Conservation (phyloP, 2,888 invertebrate species). For the Dryobota labecula region DNA sequence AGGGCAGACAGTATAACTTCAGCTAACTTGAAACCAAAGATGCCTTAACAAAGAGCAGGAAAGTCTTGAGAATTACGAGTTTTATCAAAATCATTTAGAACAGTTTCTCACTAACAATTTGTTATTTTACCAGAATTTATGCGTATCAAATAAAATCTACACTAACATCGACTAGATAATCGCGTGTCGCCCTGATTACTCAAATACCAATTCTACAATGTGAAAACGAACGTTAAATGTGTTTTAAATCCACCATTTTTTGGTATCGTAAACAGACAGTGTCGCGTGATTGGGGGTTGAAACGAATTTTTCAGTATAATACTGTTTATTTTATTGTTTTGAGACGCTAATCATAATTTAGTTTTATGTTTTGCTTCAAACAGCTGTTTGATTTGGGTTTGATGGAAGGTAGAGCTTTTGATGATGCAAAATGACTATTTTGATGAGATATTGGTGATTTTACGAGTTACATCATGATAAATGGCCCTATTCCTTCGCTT, state of each 20-base stretch:
- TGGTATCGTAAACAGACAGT: constrained; percentile 47
- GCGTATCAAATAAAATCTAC: constrained; percentile 9
- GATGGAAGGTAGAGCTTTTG: constrained; percentile 3
- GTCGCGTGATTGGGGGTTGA: constrained; percentile 55
- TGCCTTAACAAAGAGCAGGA: background rate
- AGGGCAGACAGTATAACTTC: background rate
- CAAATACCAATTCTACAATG: constrained; percentile 44
- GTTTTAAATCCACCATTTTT: constrained; percentile 59
- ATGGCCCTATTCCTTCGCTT: background rate
- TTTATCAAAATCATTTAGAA: background rate
- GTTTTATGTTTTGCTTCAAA: constrained; percentile 51
- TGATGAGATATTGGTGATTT: background rate
- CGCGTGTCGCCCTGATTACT: constrained; percentile 58
- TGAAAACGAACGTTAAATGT: constrained; percentile 54
- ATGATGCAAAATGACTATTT: background rate
- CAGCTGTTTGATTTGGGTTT: constrained; percentile 22
- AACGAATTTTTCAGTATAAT: constrained; percentile 53
- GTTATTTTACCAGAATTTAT: background rate
- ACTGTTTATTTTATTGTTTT: constrained; percentile 56
- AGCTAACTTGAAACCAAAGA: constrained; percentile 2
- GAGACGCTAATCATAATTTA: constrained; percentile 53
- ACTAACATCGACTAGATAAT: constrained; percentile 24
- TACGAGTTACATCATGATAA: background rate
- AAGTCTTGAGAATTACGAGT: background rate
- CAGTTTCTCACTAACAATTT: background rate